Evolutionary conservation across 2,113 vertebrate genomes (phyloP).

Genomic region (Suncus etruscus): DNA sequence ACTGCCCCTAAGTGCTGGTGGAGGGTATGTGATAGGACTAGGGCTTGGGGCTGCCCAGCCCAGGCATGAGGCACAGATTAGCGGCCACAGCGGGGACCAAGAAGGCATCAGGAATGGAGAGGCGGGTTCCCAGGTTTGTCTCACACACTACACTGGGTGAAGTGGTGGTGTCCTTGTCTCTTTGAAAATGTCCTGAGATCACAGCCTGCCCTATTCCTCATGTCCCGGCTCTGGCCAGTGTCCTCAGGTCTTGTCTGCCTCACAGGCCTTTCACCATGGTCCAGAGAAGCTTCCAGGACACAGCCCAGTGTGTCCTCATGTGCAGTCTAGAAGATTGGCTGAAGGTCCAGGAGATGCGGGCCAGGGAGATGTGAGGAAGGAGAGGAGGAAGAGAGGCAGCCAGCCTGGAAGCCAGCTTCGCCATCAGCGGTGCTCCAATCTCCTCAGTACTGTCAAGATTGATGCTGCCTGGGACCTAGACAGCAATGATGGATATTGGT

Average conservation of each 20-base stretch:
- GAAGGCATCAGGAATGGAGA: background rate
- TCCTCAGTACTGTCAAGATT: background rate
- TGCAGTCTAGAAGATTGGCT: no score
- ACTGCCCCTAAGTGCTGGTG: slow-evolving; percentile 48
- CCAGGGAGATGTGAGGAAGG: background rate
- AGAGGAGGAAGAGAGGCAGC: background rate
- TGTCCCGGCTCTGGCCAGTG: background rate
- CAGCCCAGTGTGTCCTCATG: background rate
- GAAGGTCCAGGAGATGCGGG: no score
- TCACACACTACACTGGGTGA: background rate
- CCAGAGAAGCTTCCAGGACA: background rate
- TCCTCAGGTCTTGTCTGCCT: no score
- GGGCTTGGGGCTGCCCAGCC: background rate
- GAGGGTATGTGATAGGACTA: background rate
- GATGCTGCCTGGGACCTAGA: no score
- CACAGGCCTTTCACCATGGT: no score
- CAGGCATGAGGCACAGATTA: background rate
- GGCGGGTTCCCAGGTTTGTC: no score
- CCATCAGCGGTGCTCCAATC: background rate
- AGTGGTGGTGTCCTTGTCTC: background rate
- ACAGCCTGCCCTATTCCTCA: background rate
- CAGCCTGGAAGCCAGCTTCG: background rate
- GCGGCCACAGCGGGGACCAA: background rate
- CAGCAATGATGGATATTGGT: no score
- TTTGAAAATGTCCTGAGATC: slow-evolving; percentile 57